These are phyloP conservation scores for Papilio demoleus DNA, from an alignment of 2,888 invertebrate species.

Conservation along the genomic window DNA sequence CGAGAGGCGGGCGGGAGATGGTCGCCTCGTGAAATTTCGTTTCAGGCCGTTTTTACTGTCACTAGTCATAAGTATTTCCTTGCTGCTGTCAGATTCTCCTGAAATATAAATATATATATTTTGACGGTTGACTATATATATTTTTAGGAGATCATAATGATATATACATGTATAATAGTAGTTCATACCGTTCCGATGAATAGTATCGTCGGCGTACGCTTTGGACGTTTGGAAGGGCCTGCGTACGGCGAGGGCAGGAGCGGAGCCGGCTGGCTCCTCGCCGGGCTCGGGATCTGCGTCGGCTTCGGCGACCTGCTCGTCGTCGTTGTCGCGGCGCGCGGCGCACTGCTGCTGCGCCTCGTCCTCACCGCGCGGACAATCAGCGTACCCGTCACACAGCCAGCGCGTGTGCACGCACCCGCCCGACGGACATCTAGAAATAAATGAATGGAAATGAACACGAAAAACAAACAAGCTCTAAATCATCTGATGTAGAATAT, in stretches of 20 bases:
- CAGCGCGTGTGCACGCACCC: conserved; percentile 72
- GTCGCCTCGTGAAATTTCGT: conserved; percentile 70
- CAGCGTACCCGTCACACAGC: conserved; percentile 78
- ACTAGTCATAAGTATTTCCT: conserved; percentile 85
- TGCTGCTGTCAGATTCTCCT: conserved; percentile 84
- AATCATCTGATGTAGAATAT: neutral
- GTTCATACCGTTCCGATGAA: conserved; percentile 44
- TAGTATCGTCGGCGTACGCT: conserved; percentile 40
- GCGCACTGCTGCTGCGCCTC: conserved; percentile 59
- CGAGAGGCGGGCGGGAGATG: conserved; percentile 64
- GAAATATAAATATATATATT: conserved; percentile 40
- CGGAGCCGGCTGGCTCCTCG: conserved; percentile 72
- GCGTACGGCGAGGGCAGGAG: conserved; percentile 68
- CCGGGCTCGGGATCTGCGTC: conserved; percentile 54
- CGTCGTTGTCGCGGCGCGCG: conserved; percentile 11
- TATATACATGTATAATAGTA: neutral
- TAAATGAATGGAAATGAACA: no score
- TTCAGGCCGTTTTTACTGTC: conserved; percentile 72
- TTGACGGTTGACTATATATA: neutral
- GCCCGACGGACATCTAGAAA: conserved; percentile 66
- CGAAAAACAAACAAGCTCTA: neutral
- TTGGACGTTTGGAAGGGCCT: conserved; percentile 57
- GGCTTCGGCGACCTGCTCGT: conserved; percentile 38
- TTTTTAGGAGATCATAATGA: neutral
- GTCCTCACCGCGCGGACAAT: conserved; percentile 74